A percentile compares a stretch with the other conserved stretches of the same genome.
phyloP scores from a whole-genome alignment of 2,113 vertebrate species.

The Sapayoa aenigma region DNA sequence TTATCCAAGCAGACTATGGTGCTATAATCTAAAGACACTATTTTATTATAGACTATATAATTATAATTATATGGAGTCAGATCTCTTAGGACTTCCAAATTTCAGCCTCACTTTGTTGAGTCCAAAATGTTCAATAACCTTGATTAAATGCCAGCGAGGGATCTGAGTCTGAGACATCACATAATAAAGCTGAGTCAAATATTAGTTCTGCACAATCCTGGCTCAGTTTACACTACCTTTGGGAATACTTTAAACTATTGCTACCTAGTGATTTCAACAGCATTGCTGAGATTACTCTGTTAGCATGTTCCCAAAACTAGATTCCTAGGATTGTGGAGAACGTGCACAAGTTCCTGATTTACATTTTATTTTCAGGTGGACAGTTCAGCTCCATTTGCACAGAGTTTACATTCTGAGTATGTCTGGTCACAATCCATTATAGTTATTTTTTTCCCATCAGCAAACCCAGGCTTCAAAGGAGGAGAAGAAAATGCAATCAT shows the following conservation, averaged over 20 bases:
- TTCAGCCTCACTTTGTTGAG: background rate
- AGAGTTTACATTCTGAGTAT: background rate
- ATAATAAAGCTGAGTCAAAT: conserved; percentile 46
- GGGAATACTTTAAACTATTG: background rate
- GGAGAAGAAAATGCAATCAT: background rate
- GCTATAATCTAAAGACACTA: background rate
- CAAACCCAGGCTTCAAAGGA: background rate
- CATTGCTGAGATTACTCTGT: background rate
- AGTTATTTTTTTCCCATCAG: background rate
- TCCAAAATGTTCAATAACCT: conserved; percentile 7
- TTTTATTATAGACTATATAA: too few relatives aligned
- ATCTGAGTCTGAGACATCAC: background rate
- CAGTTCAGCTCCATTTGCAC: background rate
- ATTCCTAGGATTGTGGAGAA: background rate
- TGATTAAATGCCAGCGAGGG: conserved; percentile 3
- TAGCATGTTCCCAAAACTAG: background rate
- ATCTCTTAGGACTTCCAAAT: background rate
- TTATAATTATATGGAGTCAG: background rate
- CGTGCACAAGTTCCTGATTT: background rate
- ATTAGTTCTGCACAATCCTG: conserved; percentile 4
- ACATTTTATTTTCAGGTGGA: background rate
- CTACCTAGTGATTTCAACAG: background rate
- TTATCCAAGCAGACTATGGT: background rate
- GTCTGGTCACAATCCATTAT: background rate
- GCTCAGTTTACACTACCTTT: background rate